A percentile compares a stretch with the other conserved stretches of the same genome.
These are phyloP conservation scores for Dendrophyllia cribrosa DNA, from an alignment of 64 coral and sea anemone species.

Conservation along the genomic window DNA sequence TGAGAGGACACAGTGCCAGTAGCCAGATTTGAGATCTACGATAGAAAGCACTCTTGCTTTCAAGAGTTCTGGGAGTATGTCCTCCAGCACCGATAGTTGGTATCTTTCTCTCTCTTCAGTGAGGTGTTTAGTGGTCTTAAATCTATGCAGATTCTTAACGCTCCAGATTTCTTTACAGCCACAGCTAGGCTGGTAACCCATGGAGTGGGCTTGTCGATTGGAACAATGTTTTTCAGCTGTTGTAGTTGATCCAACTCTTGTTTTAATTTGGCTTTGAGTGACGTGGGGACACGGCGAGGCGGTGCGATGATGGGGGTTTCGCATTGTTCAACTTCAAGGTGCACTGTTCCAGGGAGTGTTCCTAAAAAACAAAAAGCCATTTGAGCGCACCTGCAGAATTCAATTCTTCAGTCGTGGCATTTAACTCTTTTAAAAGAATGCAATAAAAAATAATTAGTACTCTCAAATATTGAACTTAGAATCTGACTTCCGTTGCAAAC, in stretches of 20 bases:
- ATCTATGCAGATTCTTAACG: not conserved
- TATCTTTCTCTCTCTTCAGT: not conserved
- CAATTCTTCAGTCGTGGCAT: too few relatives aligned
- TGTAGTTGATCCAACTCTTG: conserved; percentile 7
- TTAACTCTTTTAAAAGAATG: too few relatives aligned
- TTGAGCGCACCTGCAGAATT: too few relatives aligned
- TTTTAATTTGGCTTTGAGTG: conserved; percentile 41
- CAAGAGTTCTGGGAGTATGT: conserved; percentile 14
- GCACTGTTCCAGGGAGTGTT: conserved; percentile 3
- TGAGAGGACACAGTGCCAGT: conserved; percentile 6
- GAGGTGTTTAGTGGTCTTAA: not conserved
- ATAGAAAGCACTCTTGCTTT: not conserved
- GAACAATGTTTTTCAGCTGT: not conserved
- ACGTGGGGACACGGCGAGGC: conserved; percentile 10
- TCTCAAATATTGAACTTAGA: too few relatives aligned
- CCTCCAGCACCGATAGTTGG: conserved; percentile 21
- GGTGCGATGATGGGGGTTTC: conserved; percentile 21
- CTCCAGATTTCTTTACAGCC: conserved; percentile 11
- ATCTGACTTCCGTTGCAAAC: too few relatives aligned
- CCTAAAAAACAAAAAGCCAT: conserved; percentile 9
- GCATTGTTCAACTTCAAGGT: conserved; percentile 6
- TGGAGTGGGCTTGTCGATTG: conserved; percentile 31
- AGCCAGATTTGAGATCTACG: not conserved
- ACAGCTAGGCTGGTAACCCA: conserved; percentile 15
- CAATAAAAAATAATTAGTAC: too few relatives aligned